These are phyloP conservation scores for Glossophaga mutica DNA, from an alignment of 2,797 vertebrate genomes.

Conservation along the genomic window DNA sequence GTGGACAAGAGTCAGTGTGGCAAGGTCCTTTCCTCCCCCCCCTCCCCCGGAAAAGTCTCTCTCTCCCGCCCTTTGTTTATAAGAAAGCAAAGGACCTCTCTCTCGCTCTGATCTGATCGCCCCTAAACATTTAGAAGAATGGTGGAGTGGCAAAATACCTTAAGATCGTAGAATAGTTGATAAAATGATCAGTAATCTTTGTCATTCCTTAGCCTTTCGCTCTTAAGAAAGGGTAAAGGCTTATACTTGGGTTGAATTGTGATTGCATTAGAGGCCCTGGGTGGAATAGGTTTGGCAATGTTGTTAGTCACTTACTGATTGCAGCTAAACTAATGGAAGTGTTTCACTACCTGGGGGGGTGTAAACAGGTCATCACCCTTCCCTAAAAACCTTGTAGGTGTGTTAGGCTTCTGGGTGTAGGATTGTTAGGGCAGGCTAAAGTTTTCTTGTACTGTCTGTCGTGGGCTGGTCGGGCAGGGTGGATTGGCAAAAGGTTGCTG, in stretches of 20 bases:
- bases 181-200: background rate
- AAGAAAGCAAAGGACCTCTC: slow-evolving; percentile 34
- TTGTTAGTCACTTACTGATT: background rate
- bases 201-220: background rate
- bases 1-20: background rate
- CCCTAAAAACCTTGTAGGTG: background rate
- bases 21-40: background rate
- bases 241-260: slow-evolving; percentile 4
- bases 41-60: slow-evolving; percentile 10
- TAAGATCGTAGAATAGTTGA: background rate
- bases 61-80: slow-evolving; percentile 1
- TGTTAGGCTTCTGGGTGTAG: background rate
- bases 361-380: background rate
- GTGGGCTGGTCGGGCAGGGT: background rate
- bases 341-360: background rate
- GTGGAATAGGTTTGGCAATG: background rate
- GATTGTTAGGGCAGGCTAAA: background rate
- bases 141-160: background rate
- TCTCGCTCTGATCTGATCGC: slow-evolving; percentile 4
- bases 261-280: slow-evolving; percentile 7
- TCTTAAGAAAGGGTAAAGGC: slow-evolving; percentile 30
- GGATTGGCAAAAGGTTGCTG: background rate
- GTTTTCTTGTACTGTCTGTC: background rate
- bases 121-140: slow-evolving; percentile 43
- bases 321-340: background rate